These are phyloP conservation scores for Lissonota sp. DNA, from an alignment of 2,888 invertebrate species.

Conservation along the genomic window DNA sequence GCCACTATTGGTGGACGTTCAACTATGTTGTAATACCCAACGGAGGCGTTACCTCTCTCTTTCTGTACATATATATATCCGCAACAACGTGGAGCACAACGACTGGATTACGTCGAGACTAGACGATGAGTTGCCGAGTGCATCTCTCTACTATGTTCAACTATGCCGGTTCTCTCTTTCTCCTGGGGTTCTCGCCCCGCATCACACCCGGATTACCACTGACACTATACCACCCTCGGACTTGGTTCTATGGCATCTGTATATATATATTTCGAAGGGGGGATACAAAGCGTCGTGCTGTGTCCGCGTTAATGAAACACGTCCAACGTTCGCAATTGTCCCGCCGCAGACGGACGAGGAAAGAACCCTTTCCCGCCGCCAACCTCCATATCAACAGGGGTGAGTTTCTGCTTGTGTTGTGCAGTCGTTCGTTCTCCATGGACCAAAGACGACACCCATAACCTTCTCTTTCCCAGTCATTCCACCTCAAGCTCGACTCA, in stretches of 20 bases:
- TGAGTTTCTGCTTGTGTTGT: not conserved
- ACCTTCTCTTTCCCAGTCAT: constrained; percentile 3
- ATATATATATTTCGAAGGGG: constrained; percentile 48
- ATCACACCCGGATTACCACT: constrained; percentile 53
- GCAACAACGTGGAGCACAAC: constrained; percentile 24
- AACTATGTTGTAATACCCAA: constrained; percentile 55
- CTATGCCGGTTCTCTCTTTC: constrained; percentile 25
- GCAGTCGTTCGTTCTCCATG: constrained; percentile 42
- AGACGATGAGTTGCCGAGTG: constrained; percentile 59
- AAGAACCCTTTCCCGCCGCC: constrained; percentile 10
- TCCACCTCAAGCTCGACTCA: not conserved
- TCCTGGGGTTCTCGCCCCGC: constrained; percentile 51
- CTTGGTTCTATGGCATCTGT: constrained; percentile 25
- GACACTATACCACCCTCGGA: constrained; percentile 37
- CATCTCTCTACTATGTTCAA: constrained; percentile 41
- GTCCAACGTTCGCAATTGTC: constrained; percentile 78
- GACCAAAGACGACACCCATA: constrained; percentile 32
- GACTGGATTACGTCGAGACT: constrained; percentile 60
- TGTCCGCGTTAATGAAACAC: constrained; percentile 79
- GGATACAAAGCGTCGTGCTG: constrained; percentile 65
- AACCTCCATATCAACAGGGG: not conserved
- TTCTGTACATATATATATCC: constrained; percentile 16
- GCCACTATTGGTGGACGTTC: constrained; percentile 41
- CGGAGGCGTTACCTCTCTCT: constrained; percentile 53
- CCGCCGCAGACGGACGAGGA: constrained; percentile 69